Percentiles rank a stretch among this genome's conserved stretches.
Evolutionary conservation across 2,797 vertebrate genomes (phyloP).

Genomic region (Prionace glauca): DNA sequence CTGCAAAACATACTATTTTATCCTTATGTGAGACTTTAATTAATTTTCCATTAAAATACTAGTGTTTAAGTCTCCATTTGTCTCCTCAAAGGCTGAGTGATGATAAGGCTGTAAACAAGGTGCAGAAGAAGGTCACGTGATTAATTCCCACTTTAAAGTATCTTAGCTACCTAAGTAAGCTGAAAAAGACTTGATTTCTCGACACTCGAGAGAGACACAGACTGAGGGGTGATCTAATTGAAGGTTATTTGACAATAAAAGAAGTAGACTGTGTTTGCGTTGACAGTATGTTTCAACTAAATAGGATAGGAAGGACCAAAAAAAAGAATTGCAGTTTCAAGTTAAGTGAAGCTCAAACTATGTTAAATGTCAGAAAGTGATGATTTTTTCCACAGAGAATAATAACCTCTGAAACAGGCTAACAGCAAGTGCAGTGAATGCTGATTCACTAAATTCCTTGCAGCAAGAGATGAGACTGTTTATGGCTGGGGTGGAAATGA

Average conservation of each 20-base stretch:
- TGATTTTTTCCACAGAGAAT: background rate
- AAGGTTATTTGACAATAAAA: background rate
- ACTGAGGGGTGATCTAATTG: background rate
- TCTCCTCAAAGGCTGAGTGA: background rate
- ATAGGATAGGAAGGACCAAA: background rate
- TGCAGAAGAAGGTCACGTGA: background rate
- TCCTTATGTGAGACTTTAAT: background rate
- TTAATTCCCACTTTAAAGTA: background rate
- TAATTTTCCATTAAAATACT: background rate
- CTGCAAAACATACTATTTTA: background rate
- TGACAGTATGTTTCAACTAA: background rate
- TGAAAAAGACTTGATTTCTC: background rate
- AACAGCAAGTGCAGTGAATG: background rate
- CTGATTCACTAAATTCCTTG: background rate
- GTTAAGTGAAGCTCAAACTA: background rate
- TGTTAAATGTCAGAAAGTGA: background rate
- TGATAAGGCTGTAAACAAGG: background rate
- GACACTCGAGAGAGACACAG: background rate
- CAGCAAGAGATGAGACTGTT: background rate
- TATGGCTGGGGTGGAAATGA: background rate
- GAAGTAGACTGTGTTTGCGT: background rate
- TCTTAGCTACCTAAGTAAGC: background rate
- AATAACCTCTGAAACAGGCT: background rate
- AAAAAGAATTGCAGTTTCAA: background rate
- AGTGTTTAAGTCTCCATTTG: background rate